These are phyloP conservation scores for Ceyx erithaca DNA, from an alignment of 2,797 vertebrate genomes.

Conservation along the genomic window DNA sequence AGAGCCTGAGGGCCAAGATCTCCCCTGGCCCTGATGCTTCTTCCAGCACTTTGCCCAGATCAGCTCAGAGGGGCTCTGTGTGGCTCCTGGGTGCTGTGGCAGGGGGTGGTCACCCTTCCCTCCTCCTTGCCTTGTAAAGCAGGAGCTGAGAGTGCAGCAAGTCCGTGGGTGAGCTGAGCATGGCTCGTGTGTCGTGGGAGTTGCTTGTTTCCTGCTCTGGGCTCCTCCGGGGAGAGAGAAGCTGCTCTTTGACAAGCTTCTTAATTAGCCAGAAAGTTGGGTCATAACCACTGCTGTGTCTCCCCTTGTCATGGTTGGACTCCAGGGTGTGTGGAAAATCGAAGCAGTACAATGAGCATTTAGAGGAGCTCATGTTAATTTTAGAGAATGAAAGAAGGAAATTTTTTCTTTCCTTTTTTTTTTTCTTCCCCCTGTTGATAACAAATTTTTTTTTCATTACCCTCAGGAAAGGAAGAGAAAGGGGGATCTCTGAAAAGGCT, in stretches of 20 bases:
- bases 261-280: constrained; percentile 48
- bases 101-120: neutral
- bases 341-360: neutral
- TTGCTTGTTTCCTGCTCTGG: neutral
- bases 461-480: neutral
- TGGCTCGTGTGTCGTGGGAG: neutral
- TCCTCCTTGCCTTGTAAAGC: fast-evolving
- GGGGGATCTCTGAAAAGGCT: neutral
- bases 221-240: neutral
- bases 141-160: neutral
- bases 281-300: constrained; percentile 13
- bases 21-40: no score
- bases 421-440: neutral
- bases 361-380: constrained; percentile 5
- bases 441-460: neutral
- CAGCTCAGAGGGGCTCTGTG: neutral
- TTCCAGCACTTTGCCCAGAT: neutral
- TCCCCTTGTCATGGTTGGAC: constrained; percentile 16
- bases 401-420: neutral
- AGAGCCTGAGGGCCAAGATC: neutral
- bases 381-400: constrained; percentile 8
- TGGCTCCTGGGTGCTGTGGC: neutral
- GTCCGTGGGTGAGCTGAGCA: neutral
- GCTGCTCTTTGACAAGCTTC: neutral
- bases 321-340: constrained; percentile 33